Evolutionary conservation across 2,888 invertebrate species (phyloP), one percentile per base, ranked within the genome.

Genomic region (Sinelater perroti): DNA sequence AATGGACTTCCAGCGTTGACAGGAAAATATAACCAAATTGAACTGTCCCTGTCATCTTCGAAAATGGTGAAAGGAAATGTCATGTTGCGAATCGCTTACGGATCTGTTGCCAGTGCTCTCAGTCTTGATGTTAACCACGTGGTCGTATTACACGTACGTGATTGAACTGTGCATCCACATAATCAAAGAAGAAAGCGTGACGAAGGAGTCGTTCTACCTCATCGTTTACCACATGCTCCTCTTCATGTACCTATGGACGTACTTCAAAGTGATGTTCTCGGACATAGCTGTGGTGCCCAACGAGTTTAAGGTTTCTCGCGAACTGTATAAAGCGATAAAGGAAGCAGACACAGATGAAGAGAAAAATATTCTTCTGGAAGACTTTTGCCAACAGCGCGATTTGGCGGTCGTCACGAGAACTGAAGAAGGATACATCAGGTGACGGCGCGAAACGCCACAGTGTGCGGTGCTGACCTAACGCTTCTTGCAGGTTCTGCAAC

Each of bases 321-420:
- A 82, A 46, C 90, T 91, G 71, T 81, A 89, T 70, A 89, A 90
- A 65, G 87, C 87, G 71, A 78, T 93, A 59, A 82, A 89, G 61
- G 84, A 85, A 67, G 89, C 90, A n/a, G 88, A 89, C 68, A 86
- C 82, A 67, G 89, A 89, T 71, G 89, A 90, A 69, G 83, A 82
- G 10, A 59, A 35, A 51, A 84, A 87, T 67, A 83, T 85, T 67
- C 84, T 93, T 62, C 79, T 95, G 63, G 89, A 91, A 72, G 83
- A 86, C 67, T 88, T 51, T 46, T 51, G 50, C 28, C 3, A 88
- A 76, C 88, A 89, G 46, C 87, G 86, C 77, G 85, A 87, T 71
- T 83, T 93, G 67, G 93, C 93, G 28, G 83, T 94, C 45, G 84
- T 87, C 60, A 93, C 91, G 77, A 86, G 93, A 82, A 85, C 84